Evolutionary conservation across 2,113 vertebrate species (phyloP), one percentile per base, ranked within the genome.

Genomic region (Neolamprologus brichardi): DNA sequence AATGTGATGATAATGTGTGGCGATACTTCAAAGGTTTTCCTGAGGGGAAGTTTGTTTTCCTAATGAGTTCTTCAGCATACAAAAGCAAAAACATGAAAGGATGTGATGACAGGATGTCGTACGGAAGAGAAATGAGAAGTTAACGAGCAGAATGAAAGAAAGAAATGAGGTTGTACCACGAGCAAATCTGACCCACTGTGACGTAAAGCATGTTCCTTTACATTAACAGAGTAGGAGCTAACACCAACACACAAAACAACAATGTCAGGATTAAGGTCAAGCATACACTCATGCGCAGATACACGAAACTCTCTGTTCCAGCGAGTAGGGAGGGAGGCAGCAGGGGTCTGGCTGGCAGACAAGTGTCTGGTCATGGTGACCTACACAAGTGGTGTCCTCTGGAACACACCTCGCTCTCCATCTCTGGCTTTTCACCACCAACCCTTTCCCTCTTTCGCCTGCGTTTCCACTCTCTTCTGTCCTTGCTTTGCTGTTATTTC

Each of bases 361-460:
- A 86, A 87, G 84, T 75, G 86, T 89, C 90, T 90, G 90, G 92
- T 95, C 87, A 91, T 58, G 80, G 84, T 90, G 89, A 95, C 93
- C 90, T 84, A 53, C 93, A 91, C 90, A 82, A 67, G 4, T 72
- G 54, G 77, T 88, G 94, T 93, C 90, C 84, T 85, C 86, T 91
- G 91, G 89, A 92, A 91, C 83, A 89, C 91, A 86, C 77, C 83
- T 82, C 56, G 1, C 82, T 54, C 78, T 46, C 44, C 13, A 54
- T 86, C 58, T 81, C 54, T 46, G 51, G 64, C 82, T 54, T 77
- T 28, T 79, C 56, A 44, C 28, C 20, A 46, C 44, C 37, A 30
- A 70, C 54, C 32, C 12, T 12, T 25, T 58, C 28, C 14, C 6
- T 11, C 34, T 12, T 84, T 83, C 11, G 17, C n/a, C 51, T 58